Base-by-base conservation (phyloP, 2,797 vertebrate genomes). In the Clarias pachynema region DNA sequence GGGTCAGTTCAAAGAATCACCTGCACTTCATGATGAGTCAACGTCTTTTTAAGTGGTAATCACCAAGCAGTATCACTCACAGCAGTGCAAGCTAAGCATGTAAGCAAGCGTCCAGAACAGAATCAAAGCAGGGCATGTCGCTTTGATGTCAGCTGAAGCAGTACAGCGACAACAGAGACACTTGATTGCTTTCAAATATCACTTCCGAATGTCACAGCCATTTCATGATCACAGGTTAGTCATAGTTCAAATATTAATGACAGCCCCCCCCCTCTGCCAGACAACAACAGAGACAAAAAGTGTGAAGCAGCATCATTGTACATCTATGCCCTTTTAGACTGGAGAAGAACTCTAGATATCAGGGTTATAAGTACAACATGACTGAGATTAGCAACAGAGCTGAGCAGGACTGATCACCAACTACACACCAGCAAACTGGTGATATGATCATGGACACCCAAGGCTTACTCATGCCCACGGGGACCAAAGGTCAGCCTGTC, bases 81-180 rank as follows among this genome's bases (percentile, higher is more conserved):
- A 18, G 24, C 40, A 3, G 59, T 75, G 60, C 74, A 79, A 81
- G 83, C 56, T 70, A 63, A 70, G 70, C 44, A 57, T 84, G 81
- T 86, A 81, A 84, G 69, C 24, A 81, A 80, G 66, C 69, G 56
- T 83, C 77, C 78, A 20, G 34, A 69, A 69, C 31, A 44, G 49
- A 65, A 88, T 87, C 87, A 90, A 86, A 90, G 88, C 85, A 66
- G 49, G 9, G 57, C 26, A 53, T 81, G 78, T 66, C 56, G 84
- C 89, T 89, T 90, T 90, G 88, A 90, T 89, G 86, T 85, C 70
- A n/a, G 72, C 66, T 49, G 74, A 84, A 85, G 88, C 85, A 85
- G 84, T 84, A 84, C 82, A 60, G 73, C 24, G 57, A 84, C 65
- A 83, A 81, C 53, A 82, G 81, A 84, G 79, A 81, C 79, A 79